phyloP scores from a whole-genome alignment of 2,113 vertebrate genomes.

The Holacanthus passer region DNA sequence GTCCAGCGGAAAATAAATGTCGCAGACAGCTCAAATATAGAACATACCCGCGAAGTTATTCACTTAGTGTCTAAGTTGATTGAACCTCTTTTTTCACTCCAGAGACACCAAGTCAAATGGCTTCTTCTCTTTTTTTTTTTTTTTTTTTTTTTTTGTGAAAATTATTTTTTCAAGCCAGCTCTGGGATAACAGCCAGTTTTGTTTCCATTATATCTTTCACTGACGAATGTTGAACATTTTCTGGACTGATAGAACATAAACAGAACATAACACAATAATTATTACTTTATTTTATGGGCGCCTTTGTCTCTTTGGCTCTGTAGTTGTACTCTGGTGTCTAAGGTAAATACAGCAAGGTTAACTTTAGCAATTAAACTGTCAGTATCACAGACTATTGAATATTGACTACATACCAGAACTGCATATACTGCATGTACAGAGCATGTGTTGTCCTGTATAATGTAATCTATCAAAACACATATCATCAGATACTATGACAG shows the following conservation, averaged over 20 bases:
- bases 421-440: background rate
- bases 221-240: background rate
- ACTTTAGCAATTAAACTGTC: background rate
- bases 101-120: slow-evolving; percentile 32
- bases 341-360: background rate
- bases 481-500: background rate
- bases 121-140: too few species aligned
- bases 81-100: slow-evolving; percentile 61
- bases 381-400: background rate
- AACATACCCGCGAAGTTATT: slow-evolving; percentile 51
- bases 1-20: slow-evolving; percentile 74
- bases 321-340: background rate
- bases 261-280: background rate
- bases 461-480: background rate
- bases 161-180: slow-evolving; percentile 11
- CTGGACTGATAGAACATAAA: background rate
- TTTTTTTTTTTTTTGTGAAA: slow-evolving; percentile 1
- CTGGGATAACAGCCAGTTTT: background rate
- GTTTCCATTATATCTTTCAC: slow-evolving; percentile 16
- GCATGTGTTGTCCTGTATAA: background rate
- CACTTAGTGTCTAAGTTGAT: slow-evolving; percentile 65
- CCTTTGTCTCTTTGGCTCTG: background rate
- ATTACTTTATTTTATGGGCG: background rate
- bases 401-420: background rate
- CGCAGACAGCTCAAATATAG: slow-evolving; percentile 63